These are phyloP conservation scores for Mormyrus iriodes DNA, from an alignment of 2,113 vertebrate genomes.

Conservation along the genomic window DNA sequence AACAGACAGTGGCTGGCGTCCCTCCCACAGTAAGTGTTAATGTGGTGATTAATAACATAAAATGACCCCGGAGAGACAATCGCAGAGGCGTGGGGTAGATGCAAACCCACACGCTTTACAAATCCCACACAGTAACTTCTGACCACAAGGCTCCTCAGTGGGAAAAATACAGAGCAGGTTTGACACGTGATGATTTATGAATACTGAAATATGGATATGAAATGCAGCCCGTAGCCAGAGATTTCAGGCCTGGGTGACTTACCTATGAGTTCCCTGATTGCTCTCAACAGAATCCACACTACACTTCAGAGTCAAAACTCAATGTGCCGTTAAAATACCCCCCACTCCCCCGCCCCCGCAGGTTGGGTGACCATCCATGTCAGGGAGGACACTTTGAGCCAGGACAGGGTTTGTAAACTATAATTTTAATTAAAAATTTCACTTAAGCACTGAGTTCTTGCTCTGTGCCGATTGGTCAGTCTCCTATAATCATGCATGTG, in stretches of 20 bases:
- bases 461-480: no score
- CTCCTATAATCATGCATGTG: no score
- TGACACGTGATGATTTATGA: not conserved
- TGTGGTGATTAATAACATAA: conserved; percentile 13
- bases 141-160: not conserved
- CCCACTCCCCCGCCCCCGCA: not conserved
- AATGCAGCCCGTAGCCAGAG: not conserved
- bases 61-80: conserved; percentile 10
- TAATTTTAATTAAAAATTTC: no score
- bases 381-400: no score
- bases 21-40: conserved; percentile 5
- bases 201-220: not conserved
- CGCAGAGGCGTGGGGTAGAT: not conserved
- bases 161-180: not conserved
- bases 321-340: not conserved
- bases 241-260: not conserved
- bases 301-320: not conserved
- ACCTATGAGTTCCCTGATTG: not conserved
- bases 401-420: no score
- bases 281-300: not conserved
- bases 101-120: not conserved
- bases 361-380: not conserved
- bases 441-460: no score
- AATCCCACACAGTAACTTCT: not conserved
- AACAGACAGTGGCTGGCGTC: not conserved